These are phyloP conservation scores for Sipha flava DNA, from an alignment of 1,140 invertebrate species.

Conservation along the genomic window DNA sequence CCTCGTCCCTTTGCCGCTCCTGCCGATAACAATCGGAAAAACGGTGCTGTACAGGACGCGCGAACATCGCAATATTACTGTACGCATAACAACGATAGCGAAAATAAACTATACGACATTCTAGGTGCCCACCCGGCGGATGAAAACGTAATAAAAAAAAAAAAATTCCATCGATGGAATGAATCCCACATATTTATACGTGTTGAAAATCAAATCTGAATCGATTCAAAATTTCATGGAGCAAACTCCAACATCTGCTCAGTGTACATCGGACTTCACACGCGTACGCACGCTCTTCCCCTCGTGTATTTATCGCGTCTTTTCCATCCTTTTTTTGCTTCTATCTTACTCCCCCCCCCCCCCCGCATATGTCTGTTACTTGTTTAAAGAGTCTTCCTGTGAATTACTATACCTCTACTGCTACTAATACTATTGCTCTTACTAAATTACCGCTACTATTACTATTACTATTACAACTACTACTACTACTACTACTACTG, in stretches of 20 bases:
- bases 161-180: too few relatives aligned
- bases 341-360: neutral
- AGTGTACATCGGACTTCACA: neutral
- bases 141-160: too few relatives aligned
- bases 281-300: neutral
- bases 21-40: too few relatives aligned
- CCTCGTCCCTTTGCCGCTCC: too few relatives aligned
- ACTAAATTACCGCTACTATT: too few relatives aligned
- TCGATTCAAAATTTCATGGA: neutral
- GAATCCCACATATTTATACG: too few relatives aligned
- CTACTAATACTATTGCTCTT: neutral
- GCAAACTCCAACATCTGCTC: neutral
- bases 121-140: too few relatives aligned
- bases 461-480: neutral
- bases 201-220: neutral
- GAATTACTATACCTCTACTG: neutral
- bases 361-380: neutral
- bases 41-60: too few relatives aligned
- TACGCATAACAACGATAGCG: too few relatives aligned
- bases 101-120: too few relatives aligned
- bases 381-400: slow-evolving; percentile 15
- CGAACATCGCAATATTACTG: too few relatives aligned
- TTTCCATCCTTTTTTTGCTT: neutral
- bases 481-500: neutral
- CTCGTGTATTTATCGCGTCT: neutral